These are phyloP conservation scores for Condylura cristata DNA, from an alignment of 2,113 vertebrate genomes.

Conservation along the genomic window DNA sequence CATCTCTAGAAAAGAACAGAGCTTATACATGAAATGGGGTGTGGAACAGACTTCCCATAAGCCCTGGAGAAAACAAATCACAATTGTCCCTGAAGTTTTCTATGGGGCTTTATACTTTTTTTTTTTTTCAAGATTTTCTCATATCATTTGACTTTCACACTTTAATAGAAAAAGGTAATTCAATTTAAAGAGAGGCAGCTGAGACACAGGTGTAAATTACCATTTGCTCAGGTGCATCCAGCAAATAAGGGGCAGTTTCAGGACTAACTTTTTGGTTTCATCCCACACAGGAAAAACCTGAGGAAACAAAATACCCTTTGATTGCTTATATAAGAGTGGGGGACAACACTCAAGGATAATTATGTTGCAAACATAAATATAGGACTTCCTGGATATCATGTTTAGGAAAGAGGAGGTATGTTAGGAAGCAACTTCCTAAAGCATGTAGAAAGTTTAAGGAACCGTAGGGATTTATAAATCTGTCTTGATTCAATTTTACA, in stretches of 20 bases:
- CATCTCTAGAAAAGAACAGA: not conserved
- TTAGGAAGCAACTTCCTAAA: not conserved
- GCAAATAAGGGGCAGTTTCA: not conserved
- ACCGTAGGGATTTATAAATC: constrained; percentile 48
- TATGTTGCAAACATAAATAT: not conserved
- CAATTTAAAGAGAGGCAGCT: not conserved
- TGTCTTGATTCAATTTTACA: not conserved
- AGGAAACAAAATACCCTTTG: not conserved
- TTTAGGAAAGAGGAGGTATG: constrained; percentile 13
- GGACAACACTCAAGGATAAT: not conserved
- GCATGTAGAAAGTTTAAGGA: not conserved
- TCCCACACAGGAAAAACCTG: not conserved
- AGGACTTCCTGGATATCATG: not conserved
- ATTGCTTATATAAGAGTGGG: not conserved
- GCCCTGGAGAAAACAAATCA: not conserved
- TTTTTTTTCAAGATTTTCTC: not conserved
- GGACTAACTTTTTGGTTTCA: not conserved
- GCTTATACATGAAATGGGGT: not conserved
- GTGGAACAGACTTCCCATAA: not conserved
- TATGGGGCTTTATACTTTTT: not conserved
- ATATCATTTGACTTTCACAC: not conserved
- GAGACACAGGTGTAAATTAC: not conserved
- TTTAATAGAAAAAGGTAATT: constrained; percentile 20
- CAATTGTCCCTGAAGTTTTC: not conserved
- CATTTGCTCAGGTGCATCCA: not conserved